Percentiles rank a stretch among this genome's conserved stretches.
Conservation (phyloP, 2,888 invertebrate species). For the Dione juno region DNA sequence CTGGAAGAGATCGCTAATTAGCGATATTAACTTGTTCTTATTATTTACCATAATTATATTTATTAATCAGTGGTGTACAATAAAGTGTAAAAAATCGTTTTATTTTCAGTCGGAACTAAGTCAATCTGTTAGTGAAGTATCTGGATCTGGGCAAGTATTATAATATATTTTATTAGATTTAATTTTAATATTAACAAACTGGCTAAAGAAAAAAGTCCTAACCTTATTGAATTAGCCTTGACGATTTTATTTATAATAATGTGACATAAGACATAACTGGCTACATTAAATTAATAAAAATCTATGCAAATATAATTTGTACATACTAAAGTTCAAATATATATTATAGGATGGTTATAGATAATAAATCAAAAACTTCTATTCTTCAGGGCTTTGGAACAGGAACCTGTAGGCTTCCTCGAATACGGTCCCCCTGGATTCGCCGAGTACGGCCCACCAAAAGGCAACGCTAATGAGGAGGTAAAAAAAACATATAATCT, state of each 20-base stretch:
- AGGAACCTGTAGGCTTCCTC: constrained; percentile 70
- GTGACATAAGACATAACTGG: too few relatives aligned
- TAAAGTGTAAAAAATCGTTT: too few relatives aligned
- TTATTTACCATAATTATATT: too few relatives aligned
- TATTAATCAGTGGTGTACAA: too few relatives aligned
- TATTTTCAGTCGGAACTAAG: constrained; percentile 45
- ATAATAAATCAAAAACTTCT: not conserved
- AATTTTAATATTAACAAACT: not conserved
- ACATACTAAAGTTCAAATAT: too few relatives aligned
- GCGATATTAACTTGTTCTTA: too few relatives aligned
- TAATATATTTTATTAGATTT: not conserved
- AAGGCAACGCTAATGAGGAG: constrained; percentile 55
- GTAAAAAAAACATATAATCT: constrained; percentile 45
- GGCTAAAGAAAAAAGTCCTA: not conserved
- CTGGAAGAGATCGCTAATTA: too few relatives aligned
- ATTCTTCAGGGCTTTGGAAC: constrained; percentile 54
- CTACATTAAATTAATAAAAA: too few relatives aligned
- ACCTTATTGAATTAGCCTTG: too few relatives aligned
- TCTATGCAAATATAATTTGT: too few relatives aligned
- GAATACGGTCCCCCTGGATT: constrained; percentile 80
- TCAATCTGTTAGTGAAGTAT: constrained; percentile 51
- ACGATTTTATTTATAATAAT: too few relatives aligned
- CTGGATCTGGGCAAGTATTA: constrained; percentile 57
- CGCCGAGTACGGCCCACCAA: constrained; percentile 75
- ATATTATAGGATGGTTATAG: too few relatives aligned